Evolutionary conservation across 2,113 vertebrate species (phyloP).

Genomic region (Menura novaehollandiae): DNA sequence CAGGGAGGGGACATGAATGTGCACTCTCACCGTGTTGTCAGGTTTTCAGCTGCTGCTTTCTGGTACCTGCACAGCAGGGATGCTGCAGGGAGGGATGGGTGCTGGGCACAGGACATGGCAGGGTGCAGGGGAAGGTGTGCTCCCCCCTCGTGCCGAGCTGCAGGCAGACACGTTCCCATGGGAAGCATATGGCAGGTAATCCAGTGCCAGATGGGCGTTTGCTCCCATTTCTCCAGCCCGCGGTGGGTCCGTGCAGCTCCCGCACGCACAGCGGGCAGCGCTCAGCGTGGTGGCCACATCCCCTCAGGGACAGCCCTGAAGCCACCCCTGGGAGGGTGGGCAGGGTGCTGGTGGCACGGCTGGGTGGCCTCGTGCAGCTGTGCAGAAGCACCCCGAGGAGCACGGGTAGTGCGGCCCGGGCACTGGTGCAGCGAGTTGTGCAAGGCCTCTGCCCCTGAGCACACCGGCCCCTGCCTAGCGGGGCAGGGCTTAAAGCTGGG

Average conservation of each 20-base stretch:
- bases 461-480: rapidly evolving
- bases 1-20: not conserved
- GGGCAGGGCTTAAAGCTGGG: not conserved
- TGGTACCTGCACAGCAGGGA: not conserved
- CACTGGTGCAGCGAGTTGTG: not conserved
- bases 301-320: rapidly evolving
- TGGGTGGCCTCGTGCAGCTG: rapidly evolving
- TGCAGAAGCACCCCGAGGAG: not conserved
- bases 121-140: not conserved
- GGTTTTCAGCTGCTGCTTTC: not conserved
- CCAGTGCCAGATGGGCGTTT: not conserved
- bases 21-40: rapidly evolving
- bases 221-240: not conserved
- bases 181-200: not conserved
- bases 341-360: not conserved
- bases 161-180: not conserved
- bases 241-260: not conserved
- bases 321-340: not conserved
- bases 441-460: not conserved
- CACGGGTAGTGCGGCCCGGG: rapidly evolving
- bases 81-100: not conserved
- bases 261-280: rapidly evolving
- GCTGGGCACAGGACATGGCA: not conserved
- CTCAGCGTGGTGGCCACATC: rapidly evolving
- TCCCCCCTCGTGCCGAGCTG: not conserved